Base-by-base conservation (phyloP, 2,113 vertebrate genomes). In the Pollimyrus isidori region DNA sequence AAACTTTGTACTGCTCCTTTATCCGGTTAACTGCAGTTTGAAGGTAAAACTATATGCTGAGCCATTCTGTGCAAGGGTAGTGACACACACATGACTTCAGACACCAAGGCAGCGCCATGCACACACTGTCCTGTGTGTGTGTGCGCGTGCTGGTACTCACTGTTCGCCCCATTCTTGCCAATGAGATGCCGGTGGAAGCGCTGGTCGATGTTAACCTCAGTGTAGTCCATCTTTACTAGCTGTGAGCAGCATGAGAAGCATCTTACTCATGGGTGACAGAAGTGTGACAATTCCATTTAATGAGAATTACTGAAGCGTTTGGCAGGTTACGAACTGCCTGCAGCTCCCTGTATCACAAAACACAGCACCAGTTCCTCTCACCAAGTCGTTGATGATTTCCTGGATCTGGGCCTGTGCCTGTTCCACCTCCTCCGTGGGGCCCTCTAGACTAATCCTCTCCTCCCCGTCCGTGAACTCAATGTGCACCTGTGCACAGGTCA, bases 1-100 rank as follows among this genome's bases (percentile, higher is more conserved):
- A 97, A 84, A 97, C 95, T 89, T 96, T 96, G 93, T 96, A 96
- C 92, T 95, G 96, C 89, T 97, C 95, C 92, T 96, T 96, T 92
- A 97, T 97, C 80, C 95, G 94, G 69, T 96, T 97, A 89, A 97
- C 96, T 97, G 90, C 0, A 89, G 39, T 46, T 85, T 2, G 0
- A 58, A 52, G 4, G 86, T 17, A 10, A 76, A 4, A 86, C 17
- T 15, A 2, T 58, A 13, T 52, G 86, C 82, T 13, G 48, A n/a
- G 26, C 5, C 17, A 30, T n/a, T n/a, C 53, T 11, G 26, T 13
- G 26, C 4, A 10, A 4, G 15, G 39, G 39, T 80, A 52, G 23
- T 58, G 21, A 88, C 46, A 86, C 48, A 50, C 80, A 48, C 9
- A 7, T 49, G 30, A 87, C 7, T 85, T 23, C 23, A 48, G 83